phyloP scores from a whole-genome alignment of 2,113 vertebrate genomes.

The Malurus cyaneus region DNA sequence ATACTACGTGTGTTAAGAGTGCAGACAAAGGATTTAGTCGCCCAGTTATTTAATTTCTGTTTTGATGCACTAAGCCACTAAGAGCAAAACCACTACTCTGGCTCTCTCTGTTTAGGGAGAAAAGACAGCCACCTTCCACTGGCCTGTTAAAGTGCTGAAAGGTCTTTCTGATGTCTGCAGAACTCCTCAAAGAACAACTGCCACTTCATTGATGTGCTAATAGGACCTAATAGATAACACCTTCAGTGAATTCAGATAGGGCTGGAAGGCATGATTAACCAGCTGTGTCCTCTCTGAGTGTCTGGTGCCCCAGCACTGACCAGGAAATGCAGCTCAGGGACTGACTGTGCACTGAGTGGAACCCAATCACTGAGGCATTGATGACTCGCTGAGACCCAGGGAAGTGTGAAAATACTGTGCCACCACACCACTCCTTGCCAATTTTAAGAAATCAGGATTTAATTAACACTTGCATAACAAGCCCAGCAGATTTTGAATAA shows the following conservation, averaged over 20 bases:
- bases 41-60: not conserved
- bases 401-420: not conserved
- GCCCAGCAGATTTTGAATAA: not conserved
- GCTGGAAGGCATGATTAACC: slow-evolving; percentile 24
- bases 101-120: not conserved
- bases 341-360: not conserved
- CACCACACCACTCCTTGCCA: not conserved
- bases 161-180: not conserved
- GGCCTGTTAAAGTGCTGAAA: not conserved
- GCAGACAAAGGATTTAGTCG: not conserved
- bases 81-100: not conserved
- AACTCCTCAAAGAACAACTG: not conserved
- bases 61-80: not conserved
- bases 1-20: not conserved
- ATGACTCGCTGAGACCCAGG: not conserved
- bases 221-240: not conserved
- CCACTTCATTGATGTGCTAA: not conserved
- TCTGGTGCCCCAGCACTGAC: not conserved
- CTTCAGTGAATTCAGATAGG: slow-evolving; percentile 1
- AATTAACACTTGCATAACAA: not conserved
- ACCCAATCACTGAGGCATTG: not conserved
- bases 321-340: not conserved
- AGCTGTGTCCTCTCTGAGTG: not conserved
- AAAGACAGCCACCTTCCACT: not conserved
- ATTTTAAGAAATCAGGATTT: not conserved